phyloP scores from a whole-genome alignment of 2,888 invertebrate genomes.

The Oligia latruncula region DNA sequence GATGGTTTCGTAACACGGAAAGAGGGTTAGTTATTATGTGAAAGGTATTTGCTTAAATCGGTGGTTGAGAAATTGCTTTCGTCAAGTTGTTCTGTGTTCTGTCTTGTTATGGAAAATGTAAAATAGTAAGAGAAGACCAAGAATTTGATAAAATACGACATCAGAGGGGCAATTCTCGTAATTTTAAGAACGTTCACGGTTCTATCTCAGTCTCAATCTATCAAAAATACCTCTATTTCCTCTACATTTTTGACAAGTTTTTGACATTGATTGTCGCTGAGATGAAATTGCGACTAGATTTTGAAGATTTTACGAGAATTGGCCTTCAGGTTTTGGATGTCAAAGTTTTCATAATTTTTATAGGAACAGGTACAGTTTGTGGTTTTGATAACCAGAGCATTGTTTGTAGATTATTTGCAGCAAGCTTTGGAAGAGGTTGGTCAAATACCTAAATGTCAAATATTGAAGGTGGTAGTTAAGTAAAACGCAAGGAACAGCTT shows the following conservation, averaged over 20 bases:
- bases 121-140: background rate
- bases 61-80: background rate
- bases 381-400: background rate
- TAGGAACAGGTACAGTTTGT: background rate
- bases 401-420: background rate
- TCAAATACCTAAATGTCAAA: background rate
- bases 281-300: too few species aligned
- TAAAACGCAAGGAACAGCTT: conserved; percentile 28
- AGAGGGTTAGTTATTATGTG: conserved; percentile 45
- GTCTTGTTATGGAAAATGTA: background rate
- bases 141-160: too few species aligned
- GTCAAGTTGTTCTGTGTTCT: background rate
- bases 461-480: background rate
- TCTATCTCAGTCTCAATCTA: too few species aligned
- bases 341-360: background rate
- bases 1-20: conserved; percentile 55
- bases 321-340: background rate
- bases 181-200: too few species aligned
- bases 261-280: too few species aligned
- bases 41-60: conserved; percentile 29
- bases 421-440: background rate
- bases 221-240: too few species aligned
- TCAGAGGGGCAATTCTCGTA: too few species aligned
- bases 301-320: too few species aligned
- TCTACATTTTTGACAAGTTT: too few species aligned